Conservation (phyloP, 1,140 invertebrate genomes). For the Nasonia longicornis region DNA sequence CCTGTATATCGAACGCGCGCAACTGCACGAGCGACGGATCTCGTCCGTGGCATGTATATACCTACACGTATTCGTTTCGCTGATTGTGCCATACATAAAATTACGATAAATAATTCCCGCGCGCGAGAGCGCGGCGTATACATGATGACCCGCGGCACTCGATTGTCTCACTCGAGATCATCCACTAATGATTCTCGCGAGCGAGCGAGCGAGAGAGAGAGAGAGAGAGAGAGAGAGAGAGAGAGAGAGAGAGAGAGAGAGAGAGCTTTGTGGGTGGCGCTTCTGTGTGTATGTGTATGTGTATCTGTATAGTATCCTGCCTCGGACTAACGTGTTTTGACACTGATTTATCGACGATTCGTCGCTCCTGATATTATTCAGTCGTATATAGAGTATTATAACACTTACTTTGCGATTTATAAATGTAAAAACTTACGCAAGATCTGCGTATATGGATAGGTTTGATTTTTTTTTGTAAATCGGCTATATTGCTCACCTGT, state of each 20-base stretch:
- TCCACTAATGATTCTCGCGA: constrained; percentile 36
- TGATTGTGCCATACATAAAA: constrained; percentile 68
- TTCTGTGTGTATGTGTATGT: not conserved
- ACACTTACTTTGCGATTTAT: not conserved
- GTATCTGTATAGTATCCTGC: not conserved
- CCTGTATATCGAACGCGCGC: constrained; percentile 45
- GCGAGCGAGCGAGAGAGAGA: no score
- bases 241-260: no score
- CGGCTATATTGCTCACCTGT: not conserved
- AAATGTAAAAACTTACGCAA: not conserved
- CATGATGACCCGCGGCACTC: constrained; percentile 57
- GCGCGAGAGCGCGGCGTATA: not conserved
- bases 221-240: no score
- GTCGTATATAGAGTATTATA: no score
- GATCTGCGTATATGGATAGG: not conserved
- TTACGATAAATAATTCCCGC: constrained; percentile 63
- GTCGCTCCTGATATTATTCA: not conserved
- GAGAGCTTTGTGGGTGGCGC: constrained; percentile 44
- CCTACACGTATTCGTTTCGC: constrained; percentile 44
- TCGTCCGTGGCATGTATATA: not conserved
- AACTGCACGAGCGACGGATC: no score
- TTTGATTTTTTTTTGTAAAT: no score
- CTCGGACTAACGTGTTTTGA: not conserved
- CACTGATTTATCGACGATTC: constrained; percentile 41
- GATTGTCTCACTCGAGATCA: constrained; percentile 41